Evolutionary conservation across 2,888 invertebrate genomes (phyloP), one percentile per base, ranked within the genome.

Genomic region (Gryllus longicercus): DNA sequence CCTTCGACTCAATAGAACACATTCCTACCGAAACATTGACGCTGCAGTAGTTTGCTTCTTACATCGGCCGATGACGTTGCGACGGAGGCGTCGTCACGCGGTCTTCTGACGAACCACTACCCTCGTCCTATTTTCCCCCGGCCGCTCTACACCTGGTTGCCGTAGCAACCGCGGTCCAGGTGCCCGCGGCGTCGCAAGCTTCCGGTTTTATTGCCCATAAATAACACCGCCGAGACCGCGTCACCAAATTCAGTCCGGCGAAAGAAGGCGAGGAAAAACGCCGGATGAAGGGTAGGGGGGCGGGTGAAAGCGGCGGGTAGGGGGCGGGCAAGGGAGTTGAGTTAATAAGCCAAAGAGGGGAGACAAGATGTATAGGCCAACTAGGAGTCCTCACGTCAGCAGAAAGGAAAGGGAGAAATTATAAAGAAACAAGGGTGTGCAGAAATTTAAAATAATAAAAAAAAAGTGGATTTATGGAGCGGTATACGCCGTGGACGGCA

Each of bases 401-500:
- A 63, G 63, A 63, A 63, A 8, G 16, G 63, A n/a, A n/a, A 63
- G 63, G 63, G 63, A 63, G n/a, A 63, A 63, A 63, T 63, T 63
- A 63, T 63, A 16, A 63, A 63, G n/a, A 63, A 14, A 63, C 63
- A 18, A 63, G n/a, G n/a, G 38, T 63, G 14, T 16, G n/a, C 16
- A 63, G 63, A 63, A 63, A 63, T 63, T 63, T 14, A 63, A 63
- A 63, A 63, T 63, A 63, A 63, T 63, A 63, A 63, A 63, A 25
- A 25, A 25, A 38, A 63, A 63, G 63, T 14, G 63, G n/a, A 63
- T 63, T 63, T 63, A 63, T 63, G 63, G n/a, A n/a, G n/a, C 63
- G 38, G 38, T 63, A 18, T 18, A n/a, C n/a, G 63, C n/a, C 63
- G 63, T 63, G 12, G 38, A 63, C 63, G n/a, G 63, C n/a, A 11